Conservation (phyloP, 2,888 invertebrate genomes). For the Idaea dimidiata region DNA sequence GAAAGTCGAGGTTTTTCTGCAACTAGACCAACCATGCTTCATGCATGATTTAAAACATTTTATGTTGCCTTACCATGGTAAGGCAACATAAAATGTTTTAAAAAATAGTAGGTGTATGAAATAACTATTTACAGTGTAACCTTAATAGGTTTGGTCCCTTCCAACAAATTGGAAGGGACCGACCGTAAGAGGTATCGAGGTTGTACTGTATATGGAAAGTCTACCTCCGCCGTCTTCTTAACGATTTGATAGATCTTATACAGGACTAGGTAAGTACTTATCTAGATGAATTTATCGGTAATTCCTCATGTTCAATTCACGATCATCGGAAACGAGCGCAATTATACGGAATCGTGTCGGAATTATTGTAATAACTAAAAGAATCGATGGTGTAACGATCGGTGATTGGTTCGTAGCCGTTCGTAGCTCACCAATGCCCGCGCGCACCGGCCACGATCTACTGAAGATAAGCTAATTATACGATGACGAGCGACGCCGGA, state of each 20-base stretch:
- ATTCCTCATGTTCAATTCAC: constrained; percentile 58
- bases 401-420: constrained; percentile 68
- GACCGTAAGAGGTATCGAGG: no score
- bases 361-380: constrained; percentile 80
- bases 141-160: no score
- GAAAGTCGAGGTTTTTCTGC: no score
- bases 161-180: no score
- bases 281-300: constrained; percentile 56
- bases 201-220: no score
- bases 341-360: constrained; percentile 75
- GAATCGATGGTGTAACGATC: constrained; percentile 71
- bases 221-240: constrained; percentile 22
- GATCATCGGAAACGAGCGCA: constrained; percentile 71
- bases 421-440: constrained; percentile 70
- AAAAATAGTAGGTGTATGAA: no score
- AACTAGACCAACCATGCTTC: no score
- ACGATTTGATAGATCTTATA: constrained; percentile 31
- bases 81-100: no score
- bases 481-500: constrained; percentile 45
- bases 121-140: no score
- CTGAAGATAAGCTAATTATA: constrained; percentile 76
- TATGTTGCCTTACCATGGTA: no score
- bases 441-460: constrained; percentile 65
- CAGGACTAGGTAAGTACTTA: constrained; percentile 16
- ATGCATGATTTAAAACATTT: no score